Evolutionary conservation across 2,888 invertebrate species (phyloP).

Genomic region (Scelioninae gen. 1): DNA sequence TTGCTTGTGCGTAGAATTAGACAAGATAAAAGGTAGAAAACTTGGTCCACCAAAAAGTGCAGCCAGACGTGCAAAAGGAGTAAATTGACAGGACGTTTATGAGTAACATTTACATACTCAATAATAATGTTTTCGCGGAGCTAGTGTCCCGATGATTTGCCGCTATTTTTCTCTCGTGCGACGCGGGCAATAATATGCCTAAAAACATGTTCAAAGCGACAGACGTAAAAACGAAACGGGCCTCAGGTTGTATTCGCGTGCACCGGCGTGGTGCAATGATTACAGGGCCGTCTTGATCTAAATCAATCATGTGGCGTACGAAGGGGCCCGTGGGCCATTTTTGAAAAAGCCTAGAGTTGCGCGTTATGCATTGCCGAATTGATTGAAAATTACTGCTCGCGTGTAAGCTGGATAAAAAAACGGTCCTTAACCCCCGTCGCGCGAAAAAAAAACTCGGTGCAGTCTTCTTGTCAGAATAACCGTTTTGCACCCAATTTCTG

Average conservation of each 20-base stretch:
- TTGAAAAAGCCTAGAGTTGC: constrained; percentile 62
- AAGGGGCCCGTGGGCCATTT: constrained; percentile 65
- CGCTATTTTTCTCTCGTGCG: constrained; percentile 62
- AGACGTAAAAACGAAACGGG: constrained; percentile 71
- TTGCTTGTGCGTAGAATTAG: constrained; percentile 32
- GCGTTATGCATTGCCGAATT: constrained; percentile 71
- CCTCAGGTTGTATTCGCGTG: constrained; percentile 78
- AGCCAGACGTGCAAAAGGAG: constrained; percentile 58
- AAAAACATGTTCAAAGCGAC: constrained; percentile 69
- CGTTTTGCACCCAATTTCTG: constrained; percentile 29
- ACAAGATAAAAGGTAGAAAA: constrained; percentile 18
- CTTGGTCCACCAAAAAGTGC: constrained; percentile 12
- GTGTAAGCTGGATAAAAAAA: constrained; percentile 71
- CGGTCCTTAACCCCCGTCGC: constrained; percentile 57
- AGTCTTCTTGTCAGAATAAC: constrained; percentile 6
- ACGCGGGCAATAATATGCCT: constrained; percentile 63
- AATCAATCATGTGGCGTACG: constrained; percentile 76
- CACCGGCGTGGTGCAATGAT: constrained; percentile 77
- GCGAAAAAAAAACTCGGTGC: constrained; percentile 19
- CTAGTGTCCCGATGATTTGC: constrained; percentile 67
- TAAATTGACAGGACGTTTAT: constrained; percentile 65
- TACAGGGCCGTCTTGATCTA: constrained; percentile 80
- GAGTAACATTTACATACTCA: constrained; percentile 70
- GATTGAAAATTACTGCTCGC: constrained; percentile 79
- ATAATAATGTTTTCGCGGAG: constrained; percentile 69